Percentiles rank a stretch among this genome's conserved stretches.
These are phyloP conservation scores for Alligator mississippiensis DNA, from an alignment of 2,113 vertebrate species.

Conservation along the genomic window DNA sequence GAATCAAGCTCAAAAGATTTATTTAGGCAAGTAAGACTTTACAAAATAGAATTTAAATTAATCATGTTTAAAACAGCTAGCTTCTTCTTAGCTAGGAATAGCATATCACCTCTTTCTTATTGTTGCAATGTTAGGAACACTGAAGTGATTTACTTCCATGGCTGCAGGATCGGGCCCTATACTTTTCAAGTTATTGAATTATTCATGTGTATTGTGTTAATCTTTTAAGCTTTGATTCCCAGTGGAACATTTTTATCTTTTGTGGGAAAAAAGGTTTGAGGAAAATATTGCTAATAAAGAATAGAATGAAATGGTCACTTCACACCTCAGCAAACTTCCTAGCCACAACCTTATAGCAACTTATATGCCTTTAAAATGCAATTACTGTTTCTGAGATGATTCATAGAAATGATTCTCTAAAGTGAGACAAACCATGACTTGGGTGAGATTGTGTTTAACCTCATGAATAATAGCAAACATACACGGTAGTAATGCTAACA, in stretches of 20 bases:
- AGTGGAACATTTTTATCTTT: conserved; percentile 41
- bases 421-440: conserved; percentile 41
- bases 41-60: conserved; percentile 57
- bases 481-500: background rate
- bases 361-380: conserved; percentile 65
- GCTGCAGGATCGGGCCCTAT: background rate
- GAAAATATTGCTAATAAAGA: conserved; percentile 49
- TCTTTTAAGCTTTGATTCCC: conserved; percentile 36
- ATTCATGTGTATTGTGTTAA: conserved; percentile 60
- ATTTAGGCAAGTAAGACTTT: background rate
- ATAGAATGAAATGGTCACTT: conserved; percentile 58
- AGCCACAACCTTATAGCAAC: conserved; percentile 33
- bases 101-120: conserved; percentile 63
- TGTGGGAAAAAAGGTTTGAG: conserved; percentile 12
- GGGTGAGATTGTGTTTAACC: conserved; percentile 33
- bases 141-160: background rate
- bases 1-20: background rate
- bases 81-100: conserved; percentile 63
- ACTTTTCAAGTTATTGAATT: conserved; percentile 49
- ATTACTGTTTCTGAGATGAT: conserved; percentile 32
- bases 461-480: conserved; percentile 41
- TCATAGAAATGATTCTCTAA: conserved; percentile 39
- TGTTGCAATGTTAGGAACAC: conserved; percentile 48
- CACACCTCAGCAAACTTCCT: conserved; percentile 56
- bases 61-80: conserved; percentile 17